Base-by-base conservation (phyloP, 2,888 invertebrate genomes). In the Sympetrum striolatum region DNA sequence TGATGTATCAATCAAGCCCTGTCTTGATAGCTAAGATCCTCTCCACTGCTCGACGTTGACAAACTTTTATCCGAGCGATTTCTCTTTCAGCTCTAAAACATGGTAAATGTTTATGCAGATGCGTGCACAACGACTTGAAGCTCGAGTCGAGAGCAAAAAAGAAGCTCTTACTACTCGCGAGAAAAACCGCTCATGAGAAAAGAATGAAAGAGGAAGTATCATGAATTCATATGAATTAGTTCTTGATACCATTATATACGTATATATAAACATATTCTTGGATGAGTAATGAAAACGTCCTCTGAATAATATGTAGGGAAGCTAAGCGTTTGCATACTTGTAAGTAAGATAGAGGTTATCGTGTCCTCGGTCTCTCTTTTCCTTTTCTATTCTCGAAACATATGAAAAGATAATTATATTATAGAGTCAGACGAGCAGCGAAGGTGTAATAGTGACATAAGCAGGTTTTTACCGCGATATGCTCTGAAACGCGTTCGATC, bases 1-100 rank as follows among this genome's bases (percentile, higher is more conserved):
- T 64, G 86, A 86, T 60, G 64, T 60, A 64, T 86, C 86, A 22
- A 86, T 86, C 86, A 86, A 60, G 86, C 25, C 58, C 25, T 22
- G 5, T 35, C 86, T 37, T n/a, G 60, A 86, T 35, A n/a, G n/a
- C 22, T 14, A 35, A 86, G 86, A 64, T 31, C 31, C 4, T 53
- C 82, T 15, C 25, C 14, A 14, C 82, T 12, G 48, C 22, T 53
- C 53, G 82, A 82, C 31, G 82, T 82, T 82, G 82, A 82, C 35
- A 58, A 58, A 82, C 86, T 60, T 58, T 58, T 35, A 82, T 58
- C n/a, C 60, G 39, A 39, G 31, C 37, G 80, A 80, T n/a, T 44
- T n/a, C 64, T 86, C 31, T 31, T 60, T 22, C 25, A 22, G 35
- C 35, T 39, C n/a, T 25, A 25, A 44, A 81, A 81, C 48, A 44